Conservation (phyloP, 2,888 invertebrate genomes). For the Calameuta filiformis region DNA sequence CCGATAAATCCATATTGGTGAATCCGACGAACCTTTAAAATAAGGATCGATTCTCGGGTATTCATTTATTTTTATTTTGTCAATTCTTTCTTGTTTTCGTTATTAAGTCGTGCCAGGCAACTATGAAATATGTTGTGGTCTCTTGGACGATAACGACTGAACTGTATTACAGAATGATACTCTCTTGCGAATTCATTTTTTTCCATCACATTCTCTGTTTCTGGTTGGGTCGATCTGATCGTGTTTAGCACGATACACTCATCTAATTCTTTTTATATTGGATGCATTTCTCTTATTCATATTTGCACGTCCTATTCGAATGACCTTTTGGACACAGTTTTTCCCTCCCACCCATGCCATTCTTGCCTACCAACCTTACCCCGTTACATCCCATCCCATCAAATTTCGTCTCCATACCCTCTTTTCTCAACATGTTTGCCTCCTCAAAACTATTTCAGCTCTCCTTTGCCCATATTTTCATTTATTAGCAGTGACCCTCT, state of each 20-base stretch:
- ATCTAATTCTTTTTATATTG: conserved; percentile 29
- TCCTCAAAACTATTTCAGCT: conserved; percentile 18
- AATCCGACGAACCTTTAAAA: too few species aligned
- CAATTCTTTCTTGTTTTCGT: too few species aligned
- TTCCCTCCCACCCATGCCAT: too few species aligned
- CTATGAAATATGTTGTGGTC: too few species aligned
- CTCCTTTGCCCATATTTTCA: background rate
- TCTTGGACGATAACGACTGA: too few species aligned
- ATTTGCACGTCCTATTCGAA: conserved; percentile 4
- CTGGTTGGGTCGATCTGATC: conserved; percentile 14
- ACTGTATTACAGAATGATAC: conserved; percentile 35
- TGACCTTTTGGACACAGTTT: too few species aligned
- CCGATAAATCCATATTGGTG: too few species aligned
- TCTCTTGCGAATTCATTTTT: conserved; percentile 13
- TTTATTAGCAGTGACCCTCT: conserved; percentile 3
- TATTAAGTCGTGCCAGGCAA: too few species aligned
- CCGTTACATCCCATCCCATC: conserved; percentile 15
- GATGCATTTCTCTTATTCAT: conserved; percentile 20
- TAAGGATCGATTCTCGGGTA: too few species aligned
- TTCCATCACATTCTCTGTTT: conserved; percentile 2
- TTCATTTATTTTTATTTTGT: too few species aligned
- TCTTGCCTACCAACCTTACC: too few species aligned
- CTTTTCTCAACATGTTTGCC: conserved; percentile 33
- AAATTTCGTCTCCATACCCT: conserved; percentile 34
- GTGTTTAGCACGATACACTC: conserved; percentile 29